Base-by-base conservation (phyloP, 2,113 vertebrate species). In the Gorsachius goisagi region DNA sequence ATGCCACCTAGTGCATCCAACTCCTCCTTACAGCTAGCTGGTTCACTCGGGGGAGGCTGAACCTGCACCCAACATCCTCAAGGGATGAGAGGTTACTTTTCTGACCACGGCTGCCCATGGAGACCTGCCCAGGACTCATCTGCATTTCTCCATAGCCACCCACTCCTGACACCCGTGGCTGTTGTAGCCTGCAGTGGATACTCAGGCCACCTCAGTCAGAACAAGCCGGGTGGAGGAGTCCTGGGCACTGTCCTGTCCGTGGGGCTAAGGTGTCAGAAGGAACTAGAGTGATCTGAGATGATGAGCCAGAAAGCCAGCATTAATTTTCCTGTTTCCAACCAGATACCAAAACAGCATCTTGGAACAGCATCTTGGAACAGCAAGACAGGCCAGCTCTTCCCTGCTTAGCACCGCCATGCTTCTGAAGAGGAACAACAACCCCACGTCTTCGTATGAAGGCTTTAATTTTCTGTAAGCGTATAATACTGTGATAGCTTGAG, bases 321-420 rank as follows among this genome's bases (percentile, higher is more conserved):
- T 39, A 28, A 41, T 20, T 75, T 74, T 67, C 52, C 16, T 1
- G 2, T 56, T 91, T 77, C 18, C 55, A 83, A 47, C 22, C 19
- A 73, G 15, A 52, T 19, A 55, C 0, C 53, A 5, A 76, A 32
- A 53, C 41, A 44, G 14, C 41, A 44, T 44, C 39, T 44, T 44
- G 41, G 21, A 89, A 62, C 41, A 49, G 18, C 0, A 0, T 44
- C 39, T 44, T 44, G 41, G 21, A 89, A 62, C 41, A 49, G 18
- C 0, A 0, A 69, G 37, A 66, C 23, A 66, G 35, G n/a, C 16
- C 23, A 78, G 24, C 50, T 58, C 59, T 67, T 72, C 19, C 16
- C 24, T 33, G 2, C 73, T 68, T 35, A 56, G 11, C 35, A 68
- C 15, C 62, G 23, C 45, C 28, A 23, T 5, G 19, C 5, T 56